A percentile compares a stretch with the other conserved stretches of the same genome.
Evolutionary conservation across 1,140 invertebrate genomes (phyloP).

Genomic region (Calephelis nemesis): DNA sequence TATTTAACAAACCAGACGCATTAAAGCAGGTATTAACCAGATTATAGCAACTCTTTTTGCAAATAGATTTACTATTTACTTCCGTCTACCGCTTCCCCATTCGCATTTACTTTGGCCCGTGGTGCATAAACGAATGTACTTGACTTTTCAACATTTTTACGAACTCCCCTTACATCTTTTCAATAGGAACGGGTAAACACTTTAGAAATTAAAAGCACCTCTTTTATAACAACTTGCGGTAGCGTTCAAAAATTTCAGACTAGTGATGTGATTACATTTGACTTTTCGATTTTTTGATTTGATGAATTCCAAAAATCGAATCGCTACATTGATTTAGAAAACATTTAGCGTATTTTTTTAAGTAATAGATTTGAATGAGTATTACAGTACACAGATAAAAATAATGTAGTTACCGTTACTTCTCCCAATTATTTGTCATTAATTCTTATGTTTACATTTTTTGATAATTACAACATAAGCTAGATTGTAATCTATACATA

Average conservation of each 20-base stretch:
- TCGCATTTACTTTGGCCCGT: constrained; percentile 9
- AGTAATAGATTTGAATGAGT: too few species aligned
- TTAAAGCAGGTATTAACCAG: background rate
- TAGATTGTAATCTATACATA: too few species aligned
- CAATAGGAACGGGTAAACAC: constrained; percentile 20
- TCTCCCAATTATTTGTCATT: too few species aligned
- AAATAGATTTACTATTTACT: background rate
- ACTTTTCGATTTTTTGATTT: background rate
- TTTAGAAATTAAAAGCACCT: constrained; percentile 24
- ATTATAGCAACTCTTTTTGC: background rate
- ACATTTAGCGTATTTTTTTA: too few species aligned
- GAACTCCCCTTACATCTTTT: constrained; percentile 12
- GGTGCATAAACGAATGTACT: constrained; percentile 19
- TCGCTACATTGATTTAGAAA: too few species aligned
- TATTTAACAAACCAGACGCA: too few species aligned
- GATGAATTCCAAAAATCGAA: background rate
- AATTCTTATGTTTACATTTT: too few species aligned
- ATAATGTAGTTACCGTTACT: too few species aligned
- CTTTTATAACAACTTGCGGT: constrained; percentile 12
- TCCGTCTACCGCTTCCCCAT: constrained; percentile 1
- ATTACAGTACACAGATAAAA: too few species aligned
- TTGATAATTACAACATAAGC: too few species aligned
- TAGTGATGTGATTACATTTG: background rate
- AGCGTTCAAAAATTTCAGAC: background rate
- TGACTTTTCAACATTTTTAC: constrained; percentile 15